Conservation (phyloP, 1,140 invertebrate genomes). For the Hormaphis cornu region DNA sequence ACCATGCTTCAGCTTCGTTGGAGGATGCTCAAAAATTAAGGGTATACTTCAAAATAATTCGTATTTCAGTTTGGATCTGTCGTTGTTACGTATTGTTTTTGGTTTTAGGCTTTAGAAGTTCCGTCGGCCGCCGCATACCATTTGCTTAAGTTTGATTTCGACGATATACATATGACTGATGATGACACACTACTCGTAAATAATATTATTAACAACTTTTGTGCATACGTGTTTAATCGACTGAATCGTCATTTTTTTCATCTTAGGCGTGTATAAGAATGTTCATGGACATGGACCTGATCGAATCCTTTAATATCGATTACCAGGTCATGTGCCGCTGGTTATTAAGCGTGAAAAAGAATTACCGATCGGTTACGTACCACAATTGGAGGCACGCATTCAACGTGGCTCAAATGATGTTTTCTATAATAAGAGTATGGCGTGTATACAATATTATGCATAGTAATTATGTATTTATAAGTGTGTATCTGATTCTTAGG, state of each 20-base stretch:
- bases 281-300: conserved; percentile 83
- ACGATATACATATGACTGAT: conserved; percentile 74
- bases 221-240: neutral
- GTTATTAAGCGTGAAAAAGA: conserved; percentile 91
- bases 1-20: conserved; percentile 83
- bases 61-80: neutral
- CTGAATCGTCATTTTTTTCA: neutral
- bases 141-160: conserved; percentile 78
- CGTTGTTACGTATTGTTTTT: neutral
- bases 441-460: conserved; percentile 40
- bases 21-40: conserved; percentile 75
- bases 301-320: conserved; percentile 82
- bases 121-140: conserved; percentile 73
- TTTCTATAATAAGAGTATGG: conserved; percentile 79
- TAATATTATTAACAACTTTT: conserved; percentile 16
- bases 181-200: conserved; percentile 69
- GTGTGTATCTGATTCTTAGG: conserved; percentile 45
- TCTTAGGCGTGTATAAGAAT: conserved; percentile 71
- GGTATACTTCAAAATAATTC: conserved; percentile 44
- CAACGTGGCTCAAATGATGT: conserved; percentile 95
- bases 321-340: conserved; percentile 80
- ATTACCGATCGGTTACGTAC: conserved; percentile 91
- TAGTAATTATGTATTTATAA: neutral
- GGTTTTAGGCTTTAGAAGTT: conserved; percentile 54
- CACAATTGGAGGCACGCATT: conserved; percentile 96